Evolutionary conservation across 2,888 invertebrate species (phyloP).

Genomic region (Ctena decussata): DNA sequence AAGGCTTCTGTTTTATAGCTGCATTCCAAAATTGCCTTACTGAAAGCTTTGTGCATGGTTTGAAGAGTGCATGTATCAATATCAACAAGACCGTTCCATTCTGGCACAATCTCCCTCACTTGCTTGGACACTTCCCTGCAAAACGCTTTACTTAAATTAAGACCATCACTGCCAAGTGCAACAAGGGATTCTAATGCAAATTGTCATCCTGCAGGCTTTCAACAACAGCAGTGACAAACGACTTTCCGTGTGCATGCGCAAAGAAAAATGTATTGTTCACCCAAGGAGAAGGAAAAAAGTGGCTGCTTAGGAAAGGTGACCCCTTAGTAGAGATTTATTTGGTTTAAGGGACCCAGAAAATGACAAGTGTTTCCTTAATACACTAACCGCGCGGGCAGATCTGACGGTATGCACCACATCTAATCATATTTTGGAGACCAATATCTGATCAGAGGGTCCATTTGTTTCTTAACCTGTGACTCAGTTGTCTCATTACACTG

Average conservation of each 20-base stretch:
- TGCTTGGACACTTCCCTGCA: slow-evolving; percentile 24
- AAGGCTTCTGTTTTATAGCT: slow-evolving; percentile 34
- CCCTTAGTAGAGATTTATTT: slow-evolving; percentile 1
- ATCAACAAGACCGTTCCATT: slow-evolving; percentile 19
- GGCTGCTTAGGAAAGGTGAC: too few species aligned
- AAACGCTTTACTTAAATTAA: slow-evolving; percentile 37
- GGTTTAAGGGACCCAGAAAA: not conserved
- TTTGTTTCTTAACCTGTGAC: slow-evolving; percentile 39
- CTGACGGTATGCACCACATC: too few species aligned
- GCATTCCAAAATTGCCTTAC: slow-evolving; percentile 27
- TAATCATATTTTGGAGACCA: slow-evolving; percentile 26
- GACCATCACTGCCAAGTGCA: slow-evolving; percentile 38
- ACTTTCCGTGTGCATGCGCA: slow-evolving; percentile 29
- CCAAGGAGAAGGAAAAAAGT: not conserved
- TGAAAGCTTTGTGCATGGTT: slow-evolving; percentile 43
- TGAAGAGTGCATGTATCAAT: slow-evolving; percentile 40
- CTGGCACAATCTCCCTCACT: slow-evolving; percentile 9
- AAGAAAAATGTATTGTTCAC: slow-evolving; percentile 27
- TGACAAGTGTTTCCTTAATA: too few species aligned
- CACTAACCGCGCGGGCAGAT: not conserved
- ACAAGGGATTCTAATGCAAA: slow-evolving; percentile 23
- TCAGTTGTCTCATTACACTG: slow-evolving; percentile 30
- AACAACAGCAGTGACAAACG: slow-evolving; percentile 15
- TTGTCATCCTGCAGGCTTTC: slow-evolving; percentile 12
- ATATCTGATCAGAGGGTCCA: slow-evolving; percentile 26